Conservation (phyloP, 1,140 invertebrate genomes). For the Apis florea region DNA sequence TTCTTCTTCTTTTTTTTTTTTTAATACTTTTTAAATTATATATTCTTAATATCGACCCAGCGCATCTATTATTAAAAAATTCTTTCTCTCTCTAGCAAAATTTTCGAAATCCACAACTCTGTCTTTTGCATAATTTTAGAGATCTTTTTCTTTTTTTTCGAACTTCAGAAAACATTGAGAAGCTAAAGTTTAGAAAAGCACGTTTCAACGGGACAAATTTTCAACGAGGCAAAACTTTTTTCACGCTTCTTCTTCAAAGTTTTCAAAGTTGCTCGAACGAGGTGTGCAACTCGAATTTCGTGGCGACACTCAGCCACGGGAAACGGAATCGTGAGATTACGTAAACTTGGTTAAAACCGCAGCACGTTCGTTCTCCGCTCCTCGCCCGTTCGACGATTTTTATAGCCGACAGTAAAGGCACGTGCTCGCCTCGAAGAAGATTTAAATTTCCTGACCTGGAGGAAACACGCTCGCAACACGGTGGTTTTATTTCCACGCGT, state of each 20-base stretch:
- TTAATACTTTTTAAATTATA: not conserved
- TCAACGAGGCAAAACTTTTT: not conserved
- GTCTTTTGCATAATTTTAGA: not conserved
- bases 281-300: not conserved
- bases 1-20: not conserved
- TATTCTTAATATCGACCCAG: too few species aligned
- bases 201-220: not conserved
- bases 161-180: not conserved
- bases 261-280: not conserved
- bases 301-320: not conserved
- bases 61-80: too few species aligned
- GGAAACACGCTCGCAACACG: slow-evolving; percentile 52
- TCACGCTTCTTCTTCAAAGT: not conserved
- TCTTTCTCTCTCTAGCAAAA: not conserved
- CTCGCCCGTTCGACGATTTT: slow-evolving; percentile 47
- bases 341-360: slow-evolving; percentile 17
- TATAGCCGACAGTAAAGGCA: slow-evolving; percentile 51
- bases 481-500: slow-evolving; percentile 59
- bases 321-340: slow-evolving; percentile 11
- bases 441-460: slow-evolving; percentile 60
- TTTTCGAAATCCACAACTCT: not conserved
- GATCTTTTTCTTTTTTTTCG: not conserved
- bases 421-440: slow-evolving; percentile 40
- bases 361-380: slow-evolving; percentile 20
- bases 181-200: not conserved